Evolutionary conservation across 2,113 vertebrate genomes (phyloP).

Genomic region (Prionailurus bengalensis): DNA sequence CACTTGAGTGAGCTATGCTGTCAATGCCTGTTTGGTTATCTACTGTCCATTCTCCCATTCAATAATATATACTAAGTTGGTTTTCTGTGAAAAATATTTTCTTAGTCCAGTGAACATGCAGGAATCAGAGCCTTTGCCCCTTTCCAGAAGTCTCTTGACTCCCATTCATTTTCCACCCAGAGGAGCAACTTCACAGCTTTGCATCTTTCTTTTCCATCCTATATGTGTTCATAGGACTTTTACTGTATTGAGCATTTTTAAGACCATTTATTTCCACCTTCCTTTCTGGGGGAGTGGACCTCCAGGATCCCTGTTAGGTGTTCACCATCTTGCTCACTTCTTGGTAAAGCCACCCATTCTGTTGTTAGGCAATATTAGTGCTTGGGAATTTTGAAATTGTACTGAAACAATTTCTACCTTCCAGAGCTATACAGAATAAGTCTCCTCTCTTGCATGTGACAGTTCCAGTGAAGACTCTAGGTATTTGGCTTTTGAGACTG

Average conservation of each 20-base stretch:
- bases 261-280: background rate
- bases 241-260: no score
- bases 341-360: background rate
- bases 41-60: fast-evolving
- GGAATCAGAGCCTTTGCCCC: background rate
- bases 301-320: fast-evolving
- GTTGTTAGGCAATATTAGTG: no score
- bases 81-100: background rate
- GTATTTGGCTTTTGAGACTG: background rate
- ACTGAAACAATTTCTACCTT: fast-evolving
- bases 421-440: no score
- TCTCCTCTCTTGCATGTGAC: background rate
- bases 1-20: background rate
- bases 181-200: fast-evolving
- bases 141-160: background rate
- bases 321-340: background rate
- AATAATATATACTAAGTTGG: fast-evolving
- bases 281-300: no score
- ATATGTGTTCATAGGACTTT: fast-evolving
- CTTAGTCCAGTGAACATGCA: background rate
- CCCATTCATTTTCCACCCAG: background rate
- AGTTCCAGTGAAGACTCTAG: background rate
- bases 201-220: background rate
- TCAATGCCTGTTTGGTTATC: background rate
- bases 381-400: no score